Base-by-base conservation (phyloP, 2,797 vertebrate genomes). In the Clarias platycephalus region DNA sequence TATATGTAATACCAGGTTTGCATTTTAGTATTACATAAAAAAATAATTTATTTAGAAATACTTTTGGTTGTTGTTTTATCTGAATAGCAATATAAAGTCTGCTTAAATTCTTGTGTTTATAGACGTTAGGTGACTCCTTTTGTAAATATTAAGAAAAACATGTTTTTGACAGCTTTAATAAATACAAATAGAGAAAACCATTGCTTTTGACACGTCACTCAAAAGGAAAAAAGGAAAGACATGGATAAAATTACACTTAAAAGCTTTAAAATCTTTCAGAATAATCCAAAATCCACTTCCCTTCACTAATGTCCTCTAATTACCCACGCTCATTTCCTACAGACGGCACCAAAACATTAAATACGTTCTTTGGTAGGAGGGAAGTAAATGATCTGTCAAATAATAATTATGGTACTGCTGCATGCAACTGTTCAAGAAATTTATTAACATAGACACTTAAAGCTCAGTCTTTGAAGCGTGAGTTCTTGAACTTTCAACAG, bases 381-480 rank as follows among this genome's bases (percentile, higher is more conserved):
- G 13, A 78, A 63, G 76, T 78, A 78, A 62, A 78, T 78, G 76
- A 78, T 62, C 76, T 78, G 76, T 78, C 76, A 40, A 62, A 63
- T 63, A 62, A 63, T 78, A 78, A 63, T 78, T 63, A 78, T 40
- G 24, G 31, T 78, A 16, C 58, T 83, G 26, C 64, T 80, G 58
- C 63, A 64, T 66, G 60, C 76, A 62, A 78, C 57, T n/a, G 20
- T 62, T 62, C 57, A 62, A 58, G 76, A 62, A 40, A 63, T 78
- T 37, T 78, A 78, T 78, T 78, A 37, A 62, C 57, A 62, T n/a
- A 15, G 8, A 5, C 31, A 77, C 55, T 37, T 24, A 62, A 26
- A 62, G 55, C 57, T 4, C 58, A 40, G 34, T 34, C 57, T 62
- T 63, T n/a, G 13, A 78, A 78, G 34, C 31, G 37, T 22, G 31